A percentile compares a stretch with the other conserved stretches of the same genome.
phyloP scores from a whole-genome alignment of 2,113 vertebrate species.

The Bucco capensis region DNA sequence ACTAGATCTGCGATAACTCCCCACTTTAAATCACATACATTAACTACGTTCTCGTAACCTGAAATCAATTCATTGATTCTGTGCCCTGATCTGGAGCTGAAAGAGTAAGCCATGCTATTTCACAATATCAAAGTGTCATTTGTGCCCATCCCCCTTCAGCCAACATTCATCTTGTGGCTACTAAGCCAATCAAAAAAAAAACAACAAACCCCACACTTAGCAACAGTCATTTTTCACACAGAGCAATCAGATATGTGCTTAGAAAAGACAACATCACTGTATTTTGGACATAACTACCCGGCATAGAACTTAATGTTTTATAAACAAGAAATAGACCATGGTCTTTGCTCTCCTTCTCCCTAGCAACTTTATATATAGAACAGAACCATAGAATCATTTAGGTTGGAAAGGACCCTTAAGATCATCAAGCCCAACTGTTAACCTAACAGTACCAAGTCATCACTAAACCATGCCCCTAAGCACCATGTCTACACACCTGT shows the following conservation, averaged over 20 bases:
- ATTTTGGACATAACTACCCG: background rate
- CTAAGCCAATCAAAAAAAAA: background rate
- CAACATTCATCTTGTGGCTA: background rate
- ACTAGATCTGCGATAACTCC: background rate
- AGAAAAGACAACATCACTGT: background rate
- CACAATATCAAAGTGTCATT: background rate
- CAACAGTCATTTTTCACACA: background rate
- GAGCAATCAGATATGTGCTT: background rate
- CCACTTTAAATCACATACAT: background rate
- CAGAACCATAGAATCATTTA: background rate
- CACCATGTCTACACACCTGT: accelerated
- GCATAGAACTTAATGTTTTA: background rate
- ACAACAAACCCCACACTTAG: background rate
- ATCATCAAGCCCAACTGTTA: background rate
- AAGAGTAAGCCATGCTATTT: background rate
- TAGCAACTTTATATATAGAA: background rate
- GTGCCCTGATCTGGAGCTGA: background rate
- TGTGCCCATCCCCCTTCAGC: accelerated
- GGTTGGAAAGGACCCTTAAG: background rate
- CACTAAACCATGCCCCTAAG: background rate
- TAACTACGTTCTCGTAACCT: background rate
- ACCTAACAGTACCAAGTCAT: background rate
- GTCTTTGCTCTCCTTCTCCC: background rate
- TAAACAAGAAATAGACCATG: background rate
- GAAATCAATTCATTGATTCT: background rate